Evolutionary conservation across 2,888 invertebrate species (phyloP).

Genomic region (Pegoplata infirma): DNA sequence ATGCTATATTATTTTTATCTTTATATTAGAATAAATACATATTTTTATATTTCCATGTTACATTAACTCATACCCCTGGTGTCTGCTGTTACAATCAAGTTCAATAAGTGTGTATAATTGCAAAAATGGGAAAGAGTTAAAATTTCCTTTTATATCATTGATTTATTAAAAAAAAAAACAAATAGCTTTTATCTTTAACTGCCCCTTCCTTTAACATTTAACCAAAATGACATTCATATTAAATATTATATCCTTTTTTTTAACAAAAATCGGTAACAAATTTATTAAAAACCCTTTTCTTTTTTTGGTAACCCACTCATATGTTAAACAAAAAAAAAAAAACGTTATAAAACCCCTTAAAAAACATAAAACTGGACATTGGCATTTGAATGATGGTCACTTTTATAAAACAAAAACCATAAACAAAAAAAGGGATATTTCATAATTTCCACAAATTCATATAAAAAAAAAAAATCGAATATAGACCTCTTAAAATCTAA

Average conservation of each 20-base stretch:
- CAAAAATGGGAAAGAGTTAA: neutral
- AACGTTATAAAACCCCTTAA: constrained; percentile 28
- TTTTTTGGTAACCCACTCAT: constrained; percentile 57
- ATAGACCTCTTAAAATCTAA: constrained; percentile 55
- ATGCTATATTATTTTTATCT: neutral
- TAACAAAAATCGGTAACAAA: constrained; percentile 53
- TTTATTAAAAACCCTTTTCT: constrained; percentile 64
- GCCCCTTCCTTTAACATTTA: constrained; percentile 24
- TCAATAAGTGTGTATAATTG: constrained; percentile 30
- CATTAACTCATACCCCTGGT: neutral
- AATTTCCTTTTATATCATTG: constrained; percentile 44
- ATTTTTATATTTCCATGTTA: no score
- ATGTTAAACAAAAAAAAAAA: constrained; percentile 40
- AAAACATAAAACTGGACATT: constrained; percentile 59
- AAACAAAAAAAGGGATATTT: constrained; percentile 54
- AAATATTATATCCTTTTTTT: constrained; percentile 49
- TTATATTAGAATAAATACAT: no score
- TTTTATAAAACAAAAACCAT: constrained; percentile 30
- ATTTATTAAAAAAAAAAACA: constrained; percentile 61
- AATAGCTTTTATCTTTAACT: constrained; percentile 53
- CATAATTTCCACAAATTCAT: constrained; percentile 55
- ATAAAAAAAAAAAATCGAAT: constrained; percentile 29
- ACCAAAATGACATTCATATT: constrained; percentile 55
- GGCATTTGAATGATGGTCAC: constrained; percentile 64
- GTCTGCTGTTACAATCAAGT: neutral